Percentiles rank a stretch among this genome's conserved stretches.
phyloP scores from a whole-genome alignment of 2,113 vertebrate genomes.

The Leptocoma aspasia region DNA sequence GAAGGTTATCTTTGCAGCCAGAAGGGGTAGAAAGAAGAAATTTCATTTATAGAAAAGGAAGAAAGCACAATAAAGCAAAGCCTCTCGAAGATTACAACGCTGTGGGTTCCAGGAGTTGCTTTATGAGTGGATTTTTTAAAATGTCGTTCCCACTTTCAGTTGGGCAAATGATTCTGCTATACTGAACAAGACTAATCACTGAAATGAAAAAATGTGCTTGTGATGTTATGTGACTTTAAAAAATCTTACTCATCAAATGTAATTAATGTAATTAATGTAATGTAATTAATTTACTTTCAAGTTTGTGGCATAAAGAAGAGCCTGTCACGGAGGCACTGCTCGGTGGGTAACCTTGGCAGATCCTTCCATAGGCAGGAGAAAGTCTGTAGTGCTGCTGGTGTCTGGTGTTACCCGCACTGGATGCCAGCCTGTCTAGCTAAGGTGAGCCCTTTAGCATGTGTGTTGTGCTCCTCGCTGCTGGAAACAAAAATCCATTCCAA shows the following conservation, averaged over 20 bases:
- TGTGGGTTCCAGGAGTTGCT: neutral
- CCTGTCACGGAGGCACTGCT: neutral
- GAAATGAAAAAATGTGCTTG: neutral
- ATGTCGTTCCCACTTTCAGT: neutral
- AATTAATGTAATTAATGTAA: neutral
- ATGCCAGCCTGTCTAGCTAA: neutral
- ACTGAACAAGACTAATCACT: neutral
- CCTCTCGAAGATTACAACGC: constrained; percentile 9
- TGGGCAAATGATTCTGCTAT: neutral
- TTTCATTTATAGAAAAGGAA: constrained; percentile 35
- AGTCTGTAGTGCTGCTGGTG: neutral
- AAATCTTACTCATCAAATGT: neutral
- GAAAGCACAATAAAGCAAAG: constrained; percentile 39
- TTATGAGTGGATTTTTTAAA: neutral
- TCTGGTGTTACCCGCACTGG: neutral
- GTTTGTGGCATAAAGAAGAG: neutral
- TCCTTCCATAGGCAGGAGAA: neutral
- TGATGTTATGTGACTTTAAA: neutral
- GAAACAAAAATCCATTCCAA: neutral
- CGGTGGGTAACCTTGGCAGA: neutral
- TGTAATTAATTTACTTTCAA: neutral
- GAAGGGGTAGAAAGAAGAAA: constrained; percentile 29
- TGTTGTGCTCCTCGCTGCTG: neutral
- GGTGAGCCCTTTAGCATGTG: neutral
- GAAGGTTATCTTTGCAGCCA: constrained; percentile 54